Conservation (phyloP, 2,888 invertebrate genomes). For the Aleiodes testaceus region DNA sequence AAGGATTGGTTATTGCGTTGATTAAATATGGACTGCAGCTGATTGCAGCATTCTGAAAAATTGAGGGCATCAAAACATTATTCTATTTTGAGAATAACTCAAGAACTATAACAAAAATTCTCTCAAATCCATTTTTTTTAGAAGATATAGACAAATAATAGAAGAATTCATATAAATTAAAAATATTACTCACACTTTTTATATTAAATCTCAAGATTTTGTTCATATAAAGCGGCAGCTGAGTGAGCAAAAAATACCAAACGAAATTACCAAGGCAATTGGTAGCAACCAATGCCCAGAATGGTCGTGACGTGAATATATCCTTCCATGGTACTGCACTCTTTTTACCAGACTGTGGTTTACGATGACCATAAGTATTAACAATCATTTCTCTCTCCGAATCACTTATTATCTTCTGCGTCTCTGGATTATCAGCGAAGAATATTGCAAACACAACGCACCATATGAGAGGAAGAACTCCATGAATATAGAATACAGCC, state of each 20-base stretch:
- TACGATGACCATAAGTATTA: slow-evolving; percentile 66
- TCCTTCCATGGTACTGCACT: slow-evolving; percentile 70
- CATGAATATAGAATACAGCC: slow-evolving; percentile 68
- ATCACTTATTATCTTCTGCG: slow-evolving; percentile 68
- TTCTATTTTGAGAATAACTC: too few species aligned
- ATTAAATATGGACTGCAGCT: slow-evolving; percentile 66
- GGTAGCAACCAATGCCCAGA: slow-evolving; percentile 72
- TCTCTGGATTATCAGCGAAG: slow-evolving; percentile 70
- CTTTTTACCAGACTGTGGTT: slow-evolving; percentile 43
- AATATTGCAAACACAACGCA: slow-evolving; percentile 60
- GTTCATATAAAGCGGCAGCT: slow-evolving; percentile 74
- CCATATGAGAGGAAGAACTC: slow-evolving; percentile 66
- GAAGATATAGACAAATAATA: too few species aligned
- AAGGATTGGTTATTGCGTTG: slow-evolving; percentile 62
- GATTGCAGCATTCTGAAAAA: slow-evolving; percentile 61
- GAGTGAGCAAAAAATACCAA: slow-evolving; percentile 74
- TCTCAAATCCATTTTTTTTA: too few species aligned
- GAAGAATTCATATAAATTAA: too few species aligned
- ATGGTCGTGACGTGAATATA: slow-evolving; percentile 72
- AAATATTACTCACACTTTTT: slow-evolving; percentile 66
- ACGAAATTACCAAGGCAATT: slow-evolving; percentile 74
- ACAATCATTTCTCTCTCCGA: slow-evolving; percentile 67
- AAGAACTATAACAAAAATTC: too few species aligned
- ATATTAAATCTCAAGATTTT: slow-evolving; percentile 73
- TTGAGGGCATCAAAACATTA: background rate